A percentile compares a stretch with the other conserved stretches of the same genome.
These are phyloP conservation scores for Grus americana DNA, from an alignment of 2,113 vertebrate genomes.

Conservation along the genomic window DNA sequence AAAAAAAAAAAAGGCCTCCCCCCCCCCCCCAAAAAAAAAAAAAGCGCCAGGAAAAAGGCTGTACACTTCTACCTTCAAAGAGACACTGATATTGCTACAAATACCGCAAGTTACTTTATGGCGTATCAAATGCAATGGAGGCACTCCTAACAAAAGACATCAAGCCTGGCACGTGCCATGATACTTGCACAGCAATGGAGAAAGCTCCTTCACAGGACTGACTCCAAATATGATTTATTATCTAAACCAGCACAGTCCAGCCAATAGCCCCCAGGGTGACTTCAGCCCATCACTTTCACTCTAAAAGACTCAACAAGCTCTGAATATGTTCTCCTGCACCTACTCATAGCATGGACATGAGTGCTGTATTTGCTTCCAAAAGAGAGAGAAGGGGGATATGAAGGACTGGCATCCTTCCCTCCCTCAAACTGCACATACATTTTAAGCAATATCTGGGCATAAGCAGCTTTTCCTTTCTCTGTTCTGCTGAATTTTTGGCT, in stretches of 20 bases:
- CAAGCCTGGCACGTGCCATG: background rate
- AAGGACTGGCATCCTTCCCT: background rate
- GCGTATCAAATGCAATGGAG: background rate
- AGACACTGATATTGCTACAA: background rate
- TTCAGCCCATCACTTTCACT: background rate
- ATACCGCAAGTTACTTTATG: background rate
- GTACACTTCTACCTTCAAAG: background rate
- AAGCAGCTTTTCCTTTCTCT: background rate
- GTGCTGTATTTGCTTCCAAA: background rate
- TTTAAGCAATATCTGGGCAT: background rate
- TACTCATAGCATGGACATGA: background rate
- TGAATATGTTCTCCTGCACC: background rate
- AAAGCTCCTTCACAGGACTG: background rate
- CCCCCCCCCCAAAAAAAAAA: too few species aligned
- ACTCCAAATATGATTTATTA: background rate
- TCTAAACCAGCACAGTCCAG: background rate
- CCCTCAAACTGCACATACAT: background rate
- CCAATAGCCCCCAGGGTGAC: background rate
- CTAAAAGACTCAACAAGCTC: background rate
- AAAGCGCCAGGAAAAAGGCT: background rate
- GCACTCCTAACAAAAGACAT: slow-evolving; percentile 1
- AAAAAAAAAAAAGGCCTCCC: too few species aligned
- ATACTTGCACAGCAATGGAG: background rate
- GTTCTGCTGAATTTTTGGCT: background rate
- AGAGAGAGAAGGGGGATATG: background rate